Conservation (phyloP, 2,888 invertebrate species). For the Pyrochroa serraticornis region DNA sequence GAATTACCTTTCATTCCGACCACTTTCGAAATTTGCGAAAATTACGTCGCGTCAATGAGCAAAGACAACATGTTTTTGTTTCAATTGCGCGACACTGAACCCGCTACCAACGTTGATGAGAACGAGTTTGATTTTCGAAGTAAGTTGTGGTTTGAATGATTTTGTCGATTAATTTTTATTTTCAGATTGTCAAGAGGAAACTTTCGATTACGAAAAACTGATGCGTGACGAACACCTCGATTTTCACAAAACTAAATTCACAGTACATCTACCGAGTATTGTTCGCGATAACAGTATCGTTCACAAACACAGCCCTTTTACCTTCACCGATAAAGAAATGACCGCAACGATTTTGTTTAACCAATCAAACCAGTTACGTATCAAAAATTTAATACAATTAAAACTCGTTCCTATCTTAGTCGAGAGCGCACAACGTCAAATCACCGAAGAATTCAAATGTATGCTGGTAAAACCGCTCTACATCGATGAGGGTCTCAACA, state of each 20-base stretch:
- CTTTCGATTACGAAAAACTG: constrained; percentile 52
- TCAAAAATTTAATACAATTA: constrained; percentile 59
- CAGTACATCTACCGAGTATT: constrained; percentile 56
- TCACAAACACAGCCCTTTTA: constrained; percentile 57
- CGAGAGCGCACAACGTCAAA: constrained; percentile 54
- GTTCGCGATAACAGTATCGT: constrained; percentile 55
- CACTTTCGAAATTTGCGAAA: constrained; percentile 68
- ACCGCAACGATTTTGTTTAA: constrained; percentile 56
- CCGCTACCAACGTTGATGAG: neutral
- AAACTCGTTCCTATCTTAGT: constrained; percentile 57
- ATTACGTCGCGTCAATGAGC: constrained; percentile 70
- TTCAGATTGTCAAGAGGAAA: constrained; percentile 41
- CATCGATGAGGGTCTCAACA: constrained; percentile 46
- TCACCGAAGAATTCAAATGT: constrained; percentile 62
- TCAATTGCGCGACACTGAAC: constrained; percentile 53
- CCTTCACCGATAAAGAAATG: constrained; percentile 57
- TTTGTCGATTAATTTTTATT: too few relatives aligned
- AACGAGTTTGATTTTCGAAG: constrained; percentile 47
- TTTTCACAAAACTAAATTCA: constrained; percentile 48
- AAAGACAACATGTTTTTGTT: constrained; percentile 68
- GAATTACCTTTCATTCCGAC: constrained; percentile 68
- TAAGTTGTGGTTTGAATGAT: too few relatives aligned
- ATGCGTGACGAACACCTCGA: constrained; percentile 47
- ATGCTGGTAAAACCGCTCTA: constrained; percentile 60
- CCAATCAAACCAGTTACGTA: constrained; percentile 26